These are phyloP conservation scores for Copidosoma floridanum DNA, from an alignment of 1,140 invertebrate species.

Conservation along the genomic window DNA sequence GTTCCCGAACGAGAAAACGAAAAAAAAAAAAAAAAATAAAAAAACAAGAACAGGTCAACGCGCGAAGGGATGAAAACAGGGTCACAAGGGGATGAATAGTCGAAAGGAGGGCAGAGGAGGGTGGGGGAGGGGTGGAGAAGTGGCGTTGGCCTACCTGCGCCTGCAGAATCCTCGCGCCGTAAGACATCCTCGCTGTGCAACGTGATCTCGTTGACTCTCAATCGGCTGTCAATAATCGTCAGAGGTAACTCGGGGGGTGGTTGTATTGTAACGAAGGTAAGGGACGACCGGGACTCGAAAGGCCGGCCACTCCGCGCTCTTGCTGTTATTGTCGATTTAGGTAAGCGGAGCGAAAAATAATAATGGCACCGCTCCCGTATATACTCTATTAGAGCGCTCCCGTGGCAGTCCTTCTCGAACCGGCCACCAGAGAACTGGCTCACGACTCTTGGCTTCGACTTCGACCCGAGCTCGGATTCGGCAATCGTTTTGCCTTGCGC, in stretches of 20 bases:
- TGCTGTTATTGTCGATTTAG: background rate
- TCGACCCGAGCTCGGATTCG: background rate
- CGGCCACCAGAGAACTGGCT: constrained; percentile 53
- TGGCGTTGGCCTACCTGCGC: constrained; percentile 65
- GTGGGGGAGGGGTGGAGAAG: too few relatives aligned
- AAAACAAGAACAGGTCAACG: background rate
- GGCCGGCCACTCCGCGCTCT: constrained; percentile 14
- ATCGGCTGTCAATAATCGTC: too few relatives aligned
- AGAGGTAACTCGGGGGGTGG: too few relatives aligned
- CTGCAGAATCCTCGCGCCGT: constrained; percentile 72
- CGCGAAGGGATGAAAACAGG: background rate
- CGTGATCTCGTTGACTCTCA: too few relatives aligned
- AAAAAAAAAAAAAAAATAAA: background rate
- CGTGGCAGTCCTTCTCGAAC: constrained; percentile 57
- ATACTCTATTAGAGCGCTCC: too few relatives aligned
- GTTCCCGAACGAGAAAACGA: too few relatives aligned
- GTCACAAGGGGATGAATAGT: background rate
- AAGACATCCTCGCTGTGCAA: constrained; percentile 65
- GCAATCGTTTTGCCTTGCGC: background rate
- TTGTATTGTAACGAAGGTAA: too few relatives aligned
- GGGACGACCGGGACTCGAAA: too few relatives aligned
- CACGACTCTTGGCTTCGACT: background rate
- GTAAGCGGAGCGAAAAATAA: too few relatives aligned
- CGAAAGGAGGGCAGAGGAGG: too few relatives aligned
- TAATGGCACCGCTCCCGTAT: too few relatives aligned